Percentiles rank a stretch among this genome's conserved stretches.
Conservation (phyloP, 1,140 invertebrate genomes). For the Bombus affinis region DNA sequence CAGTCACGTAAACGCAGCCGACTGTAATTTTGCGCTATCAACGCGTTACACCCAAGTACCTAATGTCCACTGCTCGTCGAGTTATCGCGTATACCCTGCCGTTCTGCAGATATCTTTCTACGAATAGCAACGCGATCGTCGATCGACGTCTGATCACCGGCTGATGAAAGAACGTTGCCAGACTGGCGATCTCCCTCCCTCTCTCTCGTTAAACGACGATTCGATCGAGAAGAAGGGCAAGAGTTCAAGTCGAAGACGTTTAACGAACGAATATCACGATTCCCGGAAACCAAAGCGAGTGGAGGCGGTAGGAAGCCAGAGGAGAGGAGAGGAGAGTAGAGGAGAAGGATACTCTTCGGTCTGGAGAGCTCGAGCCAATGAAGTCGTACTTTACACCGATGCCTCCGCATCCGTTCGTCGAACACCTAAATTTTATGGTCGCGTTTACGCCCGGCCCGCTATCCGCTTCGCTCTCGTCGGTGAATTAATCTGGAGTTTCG, state of each 20-base stretch:
- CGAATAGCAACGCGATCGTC: background rate
- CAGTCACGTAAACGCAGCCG: conserved; percentile 65
- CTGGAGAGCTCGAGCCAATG: background rate
- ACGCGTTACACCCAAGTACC: conserved; percentile 42
- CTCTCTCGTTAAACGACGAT: too few species aligned
- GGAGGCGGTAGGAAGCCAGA: too few species aligned
- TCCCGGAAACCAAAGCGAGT: too few species aligned
- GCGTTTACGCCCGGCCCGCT: conserved; percentile 32
- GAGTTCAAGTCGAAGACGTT: background rate
- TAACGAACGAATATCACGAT: background rate
- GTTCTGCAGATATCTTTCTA: conserved; percentile 38
- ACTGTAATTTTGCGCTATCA: conserved; percentile 63
- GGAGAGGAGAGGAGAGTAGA: background rate
- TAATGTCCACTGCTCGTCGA: conserved; percentile 59
- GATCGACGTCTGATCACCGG: background rate
- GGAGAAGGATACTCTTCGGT: background rate
- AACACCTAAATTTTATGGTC: conserved; percentile 23
- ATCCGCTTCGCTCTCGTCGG: background rate
- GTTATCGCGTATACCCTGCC: conserved; percentile 51
- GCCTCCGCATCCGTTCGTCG: background rate
- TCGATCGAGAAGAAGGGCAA: background rate
- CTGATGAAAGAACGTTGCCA: too few species aligned
- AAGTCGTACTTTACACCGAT: background rate
- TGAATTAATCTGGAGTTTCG: conserved; percentile 56
- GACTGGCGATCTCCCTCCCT: too few species aligned